Evolutionary conservation across 2,113 vertebrate genomes (phyloP).

Genomic region (Trinectes maculatus): DNA sequence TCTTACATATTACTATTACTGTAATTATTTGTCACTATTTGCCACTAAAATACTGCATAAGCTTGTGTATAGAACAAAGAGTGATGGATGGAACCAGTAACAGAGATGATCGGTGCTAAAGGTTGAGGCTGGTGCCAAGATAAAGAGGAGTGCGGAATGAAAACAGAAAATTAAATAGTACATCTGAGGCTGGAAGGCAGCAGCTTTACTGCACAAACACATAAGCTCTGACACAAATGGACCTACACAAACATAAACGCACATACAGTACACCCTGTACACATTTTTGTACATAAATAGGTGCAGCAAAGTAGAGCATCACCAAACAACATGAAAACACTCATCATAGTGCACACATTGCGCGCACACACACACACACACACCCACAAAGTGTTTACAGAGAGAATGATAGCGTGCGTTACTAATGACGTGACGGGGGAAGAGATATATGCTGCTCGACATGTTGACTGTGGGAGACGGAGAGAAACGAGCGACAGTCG

Average conservation of each 20-base stretch:
- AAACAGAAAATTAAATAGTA: no score
- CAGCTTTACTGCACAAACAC: no score
- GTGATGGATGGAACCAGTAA: no score
- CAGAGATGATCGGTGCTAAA: no score
- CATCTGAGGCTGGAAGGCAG: no score
- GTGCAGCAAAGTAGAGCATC: background rate
- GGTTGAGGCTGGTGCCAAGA: no score
- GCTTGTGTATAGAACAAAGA: no score
- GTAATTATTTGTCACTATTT: no score
- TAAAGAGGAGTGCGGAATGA: no score
- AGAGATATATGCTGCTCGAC: conserved; percentile 37
- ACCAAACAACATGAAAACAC: background rate
- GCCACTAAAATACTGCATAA: no score
- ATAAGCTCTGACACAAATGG: background rate
- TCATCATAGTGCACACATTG: background rate
- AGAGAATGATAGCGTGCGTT: background rate
- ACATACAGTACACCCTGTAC: background rate
- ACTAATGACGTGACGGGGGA: background rate
- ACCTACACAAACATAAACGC: background rate
- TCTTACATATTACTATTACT: no score
- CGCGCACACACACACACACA: background rate
- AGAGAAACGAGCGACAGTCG: conserved; percentile 49
- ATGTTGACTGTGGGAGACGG: conserved; percentile 55
- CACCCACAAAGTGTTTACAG: background rate
- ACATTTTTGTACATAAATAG: background rate